Percentiles rank a stretch among this genome's conserved stretches.
phyloP scores from a whole-genome alignment of 2,113 vertebrate genomes.

The Falco punctatus region DNA sequence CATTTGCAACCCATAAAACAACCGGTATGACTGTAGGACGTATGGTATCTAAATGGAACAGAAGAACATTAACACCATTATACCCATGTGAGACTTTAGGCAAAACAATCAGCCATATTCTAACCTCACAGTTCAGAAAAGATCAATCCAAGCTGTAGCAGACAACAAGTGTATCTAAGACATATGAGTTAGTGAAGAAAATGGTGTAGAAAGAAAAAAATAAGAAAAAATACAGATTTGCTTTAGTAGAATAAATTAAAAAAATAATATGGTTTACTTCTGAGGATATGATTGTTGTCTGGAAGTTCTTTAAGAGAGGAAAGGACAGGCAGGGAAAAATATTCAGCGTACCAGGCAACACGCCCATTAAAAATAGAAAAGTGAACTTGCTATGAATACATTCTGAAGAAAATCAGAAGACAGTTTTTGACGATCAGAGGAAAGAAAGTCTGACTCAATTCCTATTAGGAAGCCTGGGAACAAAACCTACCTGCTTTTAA shows the following conservation, averaged over 20 bases:
- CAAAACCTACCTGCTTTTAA: background rate
- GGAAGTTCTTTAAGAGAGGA: background rate
- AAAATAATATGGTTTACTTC: background rate
- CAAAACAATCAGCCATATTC: background rate
- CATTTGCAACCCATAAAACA: background rate
- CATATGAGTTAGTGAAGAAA: background rate
- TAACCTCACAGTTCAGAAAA: background rate
- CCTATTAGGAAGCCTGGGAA: background rate
- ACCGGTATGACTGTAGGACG: background rate
- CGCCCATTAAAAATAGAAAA: background rate
- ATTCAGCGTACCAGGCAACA: background rate
- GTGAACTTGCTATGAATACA: background rate
- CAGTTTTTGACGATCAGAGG: background rate
- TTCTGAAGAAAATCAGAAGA: background rate
- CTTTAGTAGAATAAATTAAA: background rate
- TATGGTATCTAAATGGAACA: background rate
- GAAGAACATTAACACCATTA: background rate
- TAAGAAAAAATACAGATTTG: background rate
- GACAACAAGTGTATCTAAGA: background rate
- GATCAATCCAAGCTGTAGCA: background rate
- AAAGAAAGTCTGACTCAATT: background rate
- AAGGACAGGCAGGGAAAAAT: background rate
- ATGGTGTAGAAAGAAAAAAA: background rate
- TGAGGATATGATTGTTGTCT: background rate
- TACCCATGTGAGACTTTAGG: background rate